A percentile compares a stretch with the other conserved stretches of the same genome.
These are phyloP conservation scores for Amazona vittata DNA, from an alignment of 2,113 vertebrate species.

Conservation along the genomic window DNA sequence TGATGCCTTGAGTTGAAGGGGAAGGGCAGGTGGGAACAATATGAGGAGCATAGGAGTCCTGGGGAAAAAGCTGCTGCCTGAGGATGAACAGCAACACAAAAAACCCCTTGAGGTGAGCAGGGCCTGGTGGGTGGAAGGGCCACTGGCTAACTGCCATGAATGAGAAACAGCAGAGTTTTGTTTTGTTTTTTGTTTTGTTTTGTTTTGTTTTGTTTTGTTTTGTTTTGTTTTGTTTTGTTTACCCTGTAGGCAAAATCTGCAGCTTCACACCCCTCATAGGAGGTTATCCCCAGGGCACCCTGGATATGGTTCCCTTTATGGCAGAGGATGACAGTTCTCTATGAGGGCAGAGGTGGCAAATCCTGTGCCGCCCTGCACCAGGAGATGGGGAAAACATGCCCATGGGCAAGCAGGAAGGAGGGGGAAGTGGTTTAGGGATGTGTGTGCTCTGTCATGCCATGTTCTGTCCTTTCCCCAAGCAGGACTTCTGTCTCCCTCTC, in stretches of 20 bases:
- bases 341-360: background rate
- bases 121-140: background rate
- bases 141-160: background rate
- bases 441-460: accelerated
- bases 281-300: background rate
- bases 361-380: background rate
- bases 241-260: background rate
- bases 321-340: background rate
- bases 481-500: background rate
- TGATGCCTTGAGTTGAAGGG: background rate
- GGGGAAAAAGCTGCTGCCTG: background rate
- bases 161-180: background rate
- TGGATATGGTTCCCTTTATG: background rate
- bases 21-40: background rate
- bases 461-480: background rate
- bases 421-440: background rate
- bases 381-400: background rate
- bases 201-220: background rate
- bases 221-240: background rate
- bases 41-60: background rate
- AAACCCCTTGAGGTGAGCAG: background rate
- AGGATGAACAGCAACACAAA: background rate
- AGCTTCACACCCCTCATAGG: background rate
- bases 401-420: background rate
- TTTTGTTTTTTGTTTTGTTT: background rate